Percentiles rank a stretch among this genome's conserved stretches.
These are phyloP conservation scores for Mola mola DNA, from an alignment of 2,113 vertebrate genomes.

Conservation along the genomic window DNA sequence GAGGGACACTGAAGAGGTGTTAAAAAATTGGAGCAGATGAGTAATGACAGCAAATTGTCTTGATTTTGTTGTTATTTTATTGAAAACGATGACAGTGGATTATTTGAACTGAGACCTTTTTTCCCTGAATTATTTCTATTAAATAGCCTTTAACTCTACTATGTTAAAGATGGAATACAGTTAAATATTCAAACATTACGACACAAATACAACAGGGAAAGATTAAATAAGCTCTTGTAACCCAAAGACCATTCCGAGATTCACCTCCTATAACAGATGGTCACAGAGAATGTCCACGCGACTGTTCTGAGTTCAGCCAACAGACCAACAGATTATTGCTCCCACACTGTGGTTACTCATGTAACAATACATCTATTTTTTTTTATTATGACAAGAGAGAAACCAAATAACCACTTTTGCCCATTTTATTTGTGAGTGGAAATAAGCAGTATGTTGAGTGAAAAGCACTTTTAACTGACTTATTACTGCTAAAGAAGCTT, in stretches of 20 bases:
- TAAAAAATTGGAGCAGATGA: not conserved
- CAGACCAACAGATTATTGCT: too few relatives aligned
- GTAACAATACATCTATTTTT: too few relatives aligned
- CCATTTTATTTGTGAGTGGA: not conserved
- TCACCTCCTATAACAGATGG: not conserved
- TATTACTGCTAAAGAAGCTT: not conserved
- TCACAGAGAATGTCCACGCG: not conserved
- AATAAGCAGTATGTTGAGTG: not conserved
- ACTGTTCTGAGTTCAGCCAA: too few relatives aligned
- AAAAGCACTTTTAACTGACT: not conserved
- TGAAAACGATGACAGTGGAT: conserved; percentile 74
- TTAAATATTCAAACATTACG: conserved; percentile 71
- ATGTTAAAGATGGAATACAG: conserved; percentile 70
- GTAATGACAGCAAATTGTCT: not conserved
- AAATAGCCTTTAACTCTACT: conserved; percentile 61
- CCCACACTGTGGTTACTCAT: too few relatives aligned
- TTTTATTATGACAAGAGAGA: too few relatives aligned
- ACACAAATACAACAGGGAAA: conserved; percentile 64
- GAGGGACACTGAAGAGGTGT: not conserved
- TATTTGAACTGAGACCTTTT: conserved; percentile 59
- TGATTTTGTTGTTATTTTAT: conserved; percentile 68
- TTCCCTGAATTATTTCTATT: conserved; percentile 77
- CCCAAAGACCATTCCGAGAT: conserved; percentile 31
- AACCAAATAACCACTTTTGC: not conserved
- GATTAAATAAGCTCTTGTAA: conserved; percentile 25